Evolutionary conservation across 2,888 invertebrate species (phyloP), one percentile per base, ranked within the genome.

Genomic region (Metallyticus violacea): DNA sequence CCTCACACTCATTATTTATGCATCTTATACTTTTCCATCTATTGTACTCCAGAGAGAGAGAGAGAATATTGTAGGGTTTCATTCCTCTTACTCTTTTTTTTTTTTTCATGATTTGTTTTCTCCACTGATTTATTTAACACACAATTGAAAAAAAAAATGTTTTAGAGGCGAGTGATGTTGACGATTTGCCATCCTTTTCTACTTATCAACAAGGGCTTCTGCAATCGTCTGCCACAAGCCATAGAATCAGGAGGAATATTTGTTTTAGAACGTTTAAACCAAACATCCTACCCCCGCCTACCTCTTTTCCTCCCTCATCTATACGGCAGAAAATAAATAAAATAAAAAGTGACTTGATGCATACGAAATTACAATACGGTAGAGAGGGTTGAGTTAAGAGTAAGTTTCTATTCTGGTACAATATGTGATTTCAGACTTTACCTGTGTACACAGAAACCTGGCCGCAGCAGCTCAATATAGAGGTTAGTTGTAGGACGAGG

Each of bases 391-490:
- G 26, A 82, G 77, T 9, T 83, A 83, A 83, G 83, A 83, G 83
- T 28, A 83, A 83, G 83, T 83, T 83, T 83, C 28, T 77, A 77
- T n/a, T 25, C 26, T 25, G 62, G 83, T 40, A 77, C 83, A 77
- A 77, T 83, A 83, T 83, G 77, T 83, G 83, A 83, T 83, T 83
- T 77, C 83, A 83, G 83, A 83, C 83, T 83, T 83, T 77, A 83
- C 83, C 83, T 83, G 29, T 27, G 83, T 77, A 83, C 83, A 83
- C 28, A 83, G 40, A 62, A 62, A 62, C 40, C 40, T 62, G 40
- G 40, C 40, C 40, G 40, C 40, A 62, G 77, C 27, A 77, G 83
- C 83, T 83, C 83, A 83, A 83, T 83, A 83, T 77, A 77, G 40
- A 62, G 40, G 40, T 62, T 62, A 62, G 40, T 15, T 62, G 40